Conservation (phyloP, 2,888 invertebrate genomes). For the Malthinus seriepunctatus region DNA sequence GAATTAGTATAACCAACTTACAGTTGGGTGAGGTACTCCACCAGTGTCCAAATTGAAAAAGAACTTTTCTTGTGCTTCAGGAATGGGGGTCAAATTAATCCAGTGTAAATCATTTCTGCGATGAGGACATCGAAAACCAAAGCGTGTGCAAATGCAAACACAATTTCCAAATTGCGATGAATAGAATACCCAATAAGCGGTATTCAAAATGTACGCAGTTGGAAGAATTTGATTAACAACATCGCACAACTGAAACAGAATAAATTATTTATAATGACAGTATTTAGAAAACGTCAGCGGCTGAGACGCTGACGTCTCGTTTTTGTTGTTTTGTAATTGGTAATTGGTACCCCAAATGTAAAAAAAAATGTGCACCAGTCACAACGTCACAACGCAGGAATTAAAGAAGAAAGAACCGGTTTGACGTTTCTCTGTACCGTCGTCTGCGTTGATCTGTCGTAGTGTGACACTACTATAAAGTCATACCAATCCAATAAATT, state of each 20-base stretch:
- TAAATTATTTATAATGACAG: no score
- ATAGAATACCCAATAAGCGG: slow-evolving; percentile 42
- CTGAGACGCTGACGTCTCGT: no score
- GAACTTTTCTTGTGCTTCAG: not conserved
- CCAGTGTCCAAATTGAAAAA: not conserved
- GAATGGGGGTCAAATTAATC: slow-evolving; percentile 2
- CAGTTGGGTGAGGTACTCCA: slow-evolving; percentile 5
- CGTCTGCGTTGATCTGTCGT: no score
- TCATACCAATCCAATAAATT: no score
- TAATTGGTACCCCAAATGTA: no score
- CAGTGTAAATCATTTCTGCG: slow-evolving; percentile 31
- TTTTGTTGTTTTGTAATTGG: no score
- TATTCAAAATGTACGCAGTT: slow-evolving; percentile 39
- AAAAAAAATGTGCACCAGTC: no score
- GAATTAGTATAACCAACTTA: slow-evolving; percentile 7
- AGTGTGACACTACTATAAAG: no score
- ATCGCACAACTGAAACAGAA: slow-evolving; percentile 30
- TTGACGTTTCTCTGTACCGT: no score
- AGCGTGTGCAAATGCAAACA: slow-evolving; percentile 39
- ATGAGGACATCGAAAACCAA: slow-evolving; percentile 38
- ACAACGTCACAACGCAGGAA: no score
- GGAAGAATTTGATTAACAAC: slow-evolving; percentile 39
- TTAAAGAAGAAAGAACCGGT: no score
- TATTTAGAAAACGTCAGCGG: not conserved
- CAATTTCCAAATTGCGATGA: slow-evolving; percentile 10